Base-by-base conservation (phyloP, 2,888 invertebrate species). In the Drepana falcataria region DNA sequence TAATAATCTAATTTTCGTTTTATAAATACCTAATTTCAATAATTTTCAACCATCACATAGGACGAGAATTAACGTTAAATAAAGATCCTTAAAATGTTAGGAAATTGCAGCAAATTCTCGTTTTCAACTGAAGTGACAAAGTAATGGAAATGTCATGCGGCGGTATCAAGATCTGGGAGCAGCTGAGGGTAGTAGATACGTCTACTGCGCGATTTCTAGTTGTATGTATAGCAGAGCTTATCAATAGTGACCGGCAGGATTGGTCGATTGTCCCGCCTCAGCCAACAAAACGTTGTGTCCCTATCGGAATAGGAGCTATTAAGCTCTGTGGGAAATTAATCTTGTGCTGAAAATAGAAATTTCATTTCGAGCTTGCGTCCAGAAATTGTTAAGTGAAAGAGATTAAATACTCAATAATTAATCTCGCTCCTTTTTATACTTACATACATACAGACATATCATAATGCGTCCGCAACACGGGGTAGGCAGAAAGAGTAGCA, bases 131-230 rank as follows among this genome's bases (percentile, higher is more conserved):
- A 33, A 48, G 48, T 48, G 48, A 34, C 34, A 40, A 40, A 48
- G 35, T 53, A 37, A 52, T 52, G 9, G 44, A 44, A 44, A 44
- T 44, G 48, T 48, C 48, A 53, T 48, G 34, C 9, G 48, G 37
- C 37, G 48, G 21, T 21, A 40, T 48, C 48, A 34, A 33, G 37
- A 53, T 53, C 40, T 44, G 21, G 1, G 21, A 21, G 21, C 21
- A 44, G 44, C 44, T 44, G 44, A 3, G 44, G 44, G 44, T 44
- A 44, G 44, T 9, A 44, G 44, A 6, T 9, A 9, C 44, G 44
- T 9, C 9, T 3, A 9, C 44, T 3, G 44, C 44, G 44, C 9
- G 21, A 21, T 21, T 21, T 21, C 21, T 21, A 21, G 44, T 44
- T 3, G 44, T 44, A 44, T 9, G 44, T 44, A 7, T 44, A 44